Base-by-base conservation (phyloP, 1,140 invertebrate species). In the Steinernema feltiae region DNA sequence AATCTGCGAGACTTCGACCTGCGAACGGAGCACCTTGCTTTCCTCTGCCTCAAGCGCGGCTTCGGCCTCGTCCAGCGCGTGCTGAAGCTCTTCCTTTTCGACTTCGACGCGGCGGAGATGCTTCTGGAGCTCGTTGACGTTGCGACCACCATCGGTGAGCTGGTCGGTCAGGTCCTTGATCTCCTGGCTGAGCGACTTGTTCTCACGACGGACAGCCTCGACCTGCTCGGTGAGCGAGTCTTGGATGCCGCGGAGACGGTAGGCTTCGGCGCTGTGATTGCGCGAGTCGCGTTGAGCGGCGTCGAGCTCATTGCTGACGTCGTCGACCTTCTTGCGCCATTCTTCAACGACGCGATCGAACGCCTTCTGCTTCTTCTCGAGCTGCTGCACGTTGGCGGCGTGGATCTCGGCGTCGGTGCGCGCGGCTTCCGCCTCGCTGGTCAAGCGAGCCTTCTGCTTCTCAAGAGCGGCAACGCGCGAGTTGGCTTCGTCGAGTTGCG, bases 101-200 rank as follows among this genome's bases (percentile, higher is more conserved):
- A 94, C 92, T 90, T 99, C 96, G 82, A 99, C 90, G 80, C 96
- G 93, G 88, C 97, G 98, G 85, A 95, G 92, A 77, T 93, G 92
- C 90, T 99, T 99, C 87, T 98, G 96, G 83, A 98, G 93, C 89
- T 99, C 97, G 87, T 99, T 96, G 81, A 97, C 95, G 74, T 82
- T 83, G 69, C 86, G 78, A 82, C 97, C 97, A 90, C 96, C 97
- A 89, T 99, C 96, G 83, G 94, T 93, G 81, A 98, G 93, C 89
- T 98, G 96, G 89, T 98, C 96, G 84, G 97, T 91, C 71, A 99
- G 90, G 87, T 98, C 96, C 90, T 99, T 99, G 92, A 99, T 99
- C 89, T 99, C 97, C 84, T 96, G 92, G 87, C 94, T 92, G 70
- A 98, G 93, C 78, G 94, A 93, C 88, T 99, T 96, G 85, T 97